Evolutionary conservation across 2,797 vertebrate species (phyloP).

Genomic region (Pangasius krempfi): DNA sequence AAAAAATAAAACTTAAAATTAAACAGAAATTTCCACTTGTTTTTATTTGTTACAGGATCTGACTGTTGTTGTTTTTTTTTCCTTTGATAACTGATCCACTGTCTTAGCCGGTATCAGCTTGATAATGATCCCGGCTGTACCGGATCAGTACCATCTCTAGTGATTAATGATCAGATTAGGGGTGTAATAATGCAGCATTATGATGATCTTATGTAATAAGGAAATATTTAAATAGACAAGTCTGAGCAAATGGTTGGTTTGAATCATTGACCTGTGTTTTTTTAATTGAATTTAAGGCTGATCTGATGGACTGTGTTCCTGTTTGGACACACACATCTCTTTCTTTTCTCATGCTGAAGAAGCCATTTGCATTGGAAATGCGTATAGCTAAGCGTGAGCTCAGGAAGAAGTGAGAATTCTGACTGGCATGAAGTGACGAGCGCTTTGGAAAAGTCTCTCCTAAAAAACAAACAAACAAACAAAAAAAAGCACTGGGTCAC

Average conservation of each 20-base stretch:
- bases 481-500: neutral
- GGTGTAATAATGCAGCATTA: neutral
- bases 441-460: neutral
- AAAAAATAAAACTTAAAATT: neutral
- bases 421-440: slow-evolving; percentile 1
- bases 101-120: neutral
- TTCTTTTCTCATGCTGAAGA: no score
- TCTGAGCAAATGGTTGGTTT: neutral
- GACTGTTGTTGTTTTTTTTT: neutral
- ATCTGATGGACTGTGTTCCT: neutral
- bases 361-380: neutral
- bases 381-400: neutral
- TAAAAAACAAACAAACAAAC: neutral
- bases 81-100: neutral
- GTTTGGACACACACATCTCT: neutral
- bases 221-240: neutral
- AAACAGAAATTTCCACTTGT: no score
- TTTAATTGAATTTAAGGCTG: neutral
- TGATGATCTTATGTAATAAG: neutral
- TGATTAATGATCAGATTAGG: neutral
- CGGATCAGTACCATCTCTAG: no score
- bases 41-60: neutral
- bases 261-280: neutral
- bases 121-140: neutral
- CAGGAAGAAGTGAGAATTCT: neutral